Base-by-base conservation (phyloP, 2,113 vertebrate genomes). In the Haemorhous mexicanus region DNA sequence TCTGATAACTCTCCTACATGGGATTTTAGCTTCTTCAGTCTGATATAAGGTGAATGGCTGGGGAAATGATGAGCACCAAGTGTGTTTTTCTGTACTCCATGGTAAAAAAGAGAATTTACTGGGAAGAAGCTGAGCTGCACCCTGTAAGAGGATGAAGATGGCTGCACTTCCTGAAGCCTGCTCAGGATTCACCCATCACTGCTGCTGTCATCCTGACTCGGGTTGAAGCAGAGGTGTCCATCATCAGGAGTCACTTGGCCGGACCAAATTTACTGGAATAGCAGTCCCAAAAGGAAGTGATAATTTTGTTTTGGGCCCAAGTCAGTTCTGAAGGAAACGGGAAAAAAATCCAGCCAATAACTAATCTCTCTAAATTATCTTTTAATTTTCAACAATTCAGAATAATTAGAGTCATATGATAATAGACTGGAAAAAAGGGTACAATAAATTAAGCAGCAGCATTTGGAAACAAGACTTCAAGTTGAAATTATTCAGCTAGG, bases 71-170 rank as follows among this genome's bases (percentile, higher is more conserved):
- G 66, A 84, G 37, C 46, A 55, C 35, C 0, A 2, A 32, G 26
- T 0, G 1, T 49, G 16, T 80, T 66, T 73, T 58, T 83, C 49
- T 66, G 0, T 44, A 37, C 6, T 43, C 21, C 44, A 3, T 4
- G 3, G 24, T 26, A 72, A 46, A 30, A 58, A 56, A 41, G 18
- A 39, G 24, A 64, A 80, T 83, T 59, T 84, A 37, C 50, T 63
- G 41, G 19, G 17, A 58, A 16, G 26, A 77, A 89, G 32, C 17
- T 69, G 35, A 72, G 37, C 53, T 64, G 26, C 11, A 27, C 35
- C 47, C 49, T 72, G 7, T n/a, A 14, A 74, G 33, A 79, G 70
- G 70, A 50, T 67, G 52, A 67, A 88, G 74, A 22, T 64, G 49
- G 52, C 33, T 63, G 61, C 10, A 3, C 22, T 70, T 56, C n/a